A percentile compares a stretch with the other conserved stretches of the same genome.
phyloP scores from a whole-genome alignment of 1,140 invertebrate genomes.

The Teleogryllus occipitalis region DNA sequence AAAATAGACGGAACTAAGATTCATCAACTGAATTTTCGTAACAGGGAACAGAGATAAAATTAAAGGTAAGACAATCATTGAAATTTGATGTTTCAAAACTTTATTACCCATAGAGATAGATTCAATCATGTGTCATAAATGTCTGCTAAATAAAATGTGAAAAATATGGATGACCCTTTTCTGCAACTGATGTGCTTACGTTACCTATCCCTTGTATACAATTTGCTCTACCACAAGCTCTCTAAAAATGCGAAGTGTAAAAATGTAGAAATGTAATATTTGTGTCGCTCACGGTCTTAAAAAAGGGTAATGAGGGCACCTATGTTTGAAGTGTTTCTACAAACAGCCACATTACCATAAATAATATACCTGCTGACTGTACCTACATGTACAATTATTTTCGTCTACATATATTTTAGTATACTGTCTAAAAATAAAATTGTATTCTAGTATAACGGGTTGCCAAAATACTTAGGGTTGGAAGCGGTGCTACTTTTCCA shows the following conservation, averaged over 20 bases:
- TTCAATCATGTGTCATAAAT: background rate
- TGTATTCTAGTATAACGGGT: background rate
- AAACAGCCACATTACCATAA: background rate
- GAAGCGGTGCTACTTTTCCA: background rate
- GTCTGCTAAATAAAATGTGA: background rate
- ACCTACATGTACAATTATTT: background rate
- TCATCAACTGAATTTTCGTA: background rate
- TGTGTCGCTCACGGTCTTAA: background rate
- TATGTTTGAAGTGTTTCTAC: background rate
- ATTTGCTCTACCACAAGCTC: background rate
- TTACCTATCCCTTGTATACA: background rate
- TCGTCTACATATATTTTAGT: conserved; percentile 5
- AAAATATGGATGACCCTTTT: background rate
- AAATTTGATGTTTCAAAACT: background rate
- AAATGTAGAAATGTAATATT: background rate
- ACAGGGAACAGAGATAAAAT: background rate
- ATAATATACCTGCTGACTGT: background rate
- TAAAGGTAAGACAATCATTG: background rate
- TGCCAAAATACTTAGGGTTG: background rate
- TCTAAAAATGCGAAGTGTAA: background rate
- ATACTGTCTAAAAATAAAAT: background rate
- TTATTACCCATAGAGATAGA: background rate
- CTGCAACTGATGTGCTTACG: background rate
- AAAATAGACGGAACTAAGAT: no score
- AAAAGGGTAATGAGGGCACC: background rate